phyloP scores from a whole-genome alignment of 1,140 invertebrate genomes.

The Drosophila pallidifrons region DNA sequence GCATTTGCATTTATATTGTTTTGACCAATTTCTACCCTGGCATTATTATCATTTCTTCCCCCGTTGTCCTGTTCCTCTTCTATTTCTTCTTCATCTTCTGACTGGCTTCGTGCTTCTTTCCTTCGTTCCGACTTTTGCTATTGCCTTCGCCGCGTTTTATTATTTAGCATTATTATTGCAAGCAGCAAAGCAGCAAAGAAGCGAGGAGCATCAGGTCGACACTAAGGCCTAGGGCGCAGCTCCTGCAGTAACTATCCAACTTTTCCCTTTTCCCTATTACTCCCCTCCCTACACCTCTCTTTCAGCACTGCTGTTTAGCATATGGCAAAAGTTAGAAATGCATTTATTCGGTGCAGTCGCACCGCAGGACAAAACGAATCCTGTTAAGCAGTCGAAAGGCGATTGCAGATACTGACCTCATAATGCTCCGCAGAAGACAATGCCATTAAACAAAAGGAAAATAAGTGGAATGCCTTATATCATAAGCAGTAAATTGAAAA shows the following conservation, averaged over 20 bases:
- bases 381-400: constrained; percentile 8
- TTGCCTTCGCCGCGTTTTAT: constrained; percentile 37
- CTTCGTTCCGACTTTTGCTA: constrained; percentile 5
- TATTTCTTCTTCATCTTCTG: background rate
- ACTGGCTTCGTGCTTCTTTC: constrained; percentile 7
- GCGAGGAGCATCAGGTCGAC: constrained; percentile 1
- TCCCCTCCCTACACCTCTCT: background rate
- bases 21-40: constrained; percentile 68
- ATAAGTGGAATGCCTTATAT: constrained; percentile 4
- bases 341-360: constrained; percentile 30
- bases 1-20: constrained; percentile 84
- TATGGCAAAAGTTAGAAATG: constrained; percentile 43
- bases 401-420: constrained; percentile 15
- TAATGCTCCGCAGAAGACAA: background rate
- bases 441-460: background rate
- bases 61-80: too few relatives aligned
- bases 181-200: constrained; percentile 6
- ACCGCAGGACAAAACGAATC: constrained; percentile 6
- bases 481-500: constrained; percentile 6
- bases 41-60: constrained; percentile 72
- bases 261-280: background rate
- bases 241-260: constrained; percentile 28
- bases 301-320: constrained; percentile 32
- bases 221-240: constrained; percentile 11
- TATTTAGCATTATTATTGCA: constrained; percentile 56